Conservation (phyloP, 2,888 invertebrate genomes). For the Dione juno region DNA sequence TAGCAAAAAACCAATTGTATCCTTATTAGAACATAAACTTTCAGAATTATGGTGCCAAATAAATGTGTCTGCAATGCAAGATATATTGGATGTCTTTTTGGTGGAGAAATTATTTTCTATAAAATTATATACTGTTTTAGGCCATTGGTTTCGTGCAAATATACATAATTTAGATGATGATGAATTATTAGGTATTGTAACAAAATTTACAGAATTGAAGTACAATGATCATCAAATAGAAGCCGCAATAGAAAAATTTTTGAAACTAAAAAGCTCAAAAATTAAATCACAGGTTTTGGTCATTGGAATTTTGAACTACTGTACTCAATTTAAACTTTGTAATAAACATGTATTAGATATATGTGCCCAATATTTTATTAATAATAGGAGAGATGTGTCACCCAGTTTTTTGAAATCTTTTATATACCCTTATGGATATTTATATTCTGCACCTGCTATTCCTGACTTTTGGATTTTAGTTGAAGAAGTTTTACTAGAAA, state of each 20-base stretch:
- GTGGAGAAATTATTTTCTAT: constrained; percentile 68
- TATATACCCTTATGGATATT: constrained; percentile 84
- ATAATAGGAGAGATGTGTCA: constrained; percentile 73
- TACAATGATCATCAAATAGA: constrained; percentile 83
- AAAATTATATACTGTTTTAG: constrained; percentile 69
- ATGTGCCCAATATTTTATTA: constrained; percentile 83
- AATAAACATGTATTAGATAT: constrained; percentile 83
- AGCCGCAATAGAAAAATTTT: constrained; percentile 84
- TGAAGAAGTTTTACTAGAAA: constrained; percentile 80
- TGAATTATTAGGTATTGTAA: constrained; percentile 79
- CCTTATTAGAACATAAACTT: constrained; percentile 84
- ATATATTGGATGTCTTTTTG: constrained; percentile 74
- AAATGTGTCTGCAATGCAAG: constrained; percentile 71
- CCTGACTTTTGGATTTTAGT: constrained; percentile 82
- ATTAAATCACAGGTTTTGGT: constrained; percentile 82
- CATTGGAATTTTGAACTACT: constrained; percentile 85
- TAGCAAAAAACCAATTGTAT: constrained; percentile 83
- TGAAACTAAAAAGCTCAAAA: constrained; percentile 78
- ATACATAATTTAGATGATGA: constrained; percentile 85
- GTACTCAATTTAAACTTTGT: constrained; percentile 82
- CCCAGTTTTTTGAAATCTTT: constrained; percentile 82
- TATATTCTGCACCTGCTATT: constrained; percentile 82
- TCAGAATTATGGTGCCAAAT: constrained; percentile 83
- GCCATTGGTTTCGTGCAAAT: constrained; percentile 84
- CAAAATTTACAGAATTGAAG: constrained; percentile 80